Base-by-base conservation (phyloP, 1,140 invertebrate genomes). In the Apis mellifera region DNA sequence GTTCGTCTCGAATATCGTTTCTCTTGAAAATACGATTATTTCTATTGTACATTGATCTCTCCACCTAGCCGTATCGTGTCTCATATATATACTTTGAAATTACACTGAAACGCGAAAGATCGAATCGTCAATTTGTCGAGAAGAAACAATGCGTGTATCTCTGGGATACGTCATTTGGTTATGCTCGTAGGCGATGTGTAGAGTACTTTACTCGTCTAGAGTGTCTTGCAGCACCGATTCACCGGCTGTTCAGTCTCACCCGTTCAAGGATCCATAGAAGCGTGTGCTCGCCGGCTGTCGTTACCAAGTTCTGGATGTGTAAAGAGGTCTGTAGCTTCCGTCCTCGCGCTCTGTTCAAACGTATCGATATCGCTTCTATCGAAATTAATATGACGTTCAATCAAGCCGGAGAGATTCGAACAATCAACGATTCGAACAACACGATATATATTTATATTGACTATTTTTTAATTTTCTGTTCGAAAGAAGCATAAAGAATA, bases 201-300 rank as follows among this genome's bases (percentile, higher is more conserved):
- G 81, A 71, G 81, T 64, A 52, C 81, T 82, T 71, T 82, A 78
- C 74, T 19, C 52, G 81, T 71, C 74, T 82, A 82, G 66, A 79
- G 84, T 83, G 68, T 79, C 84, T 85, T 74, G 68, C 69, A 69
- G 32, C 72, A 64, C 32, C 78, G 76, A 84, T 80, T 66, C 84
- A 57, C 72, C 82, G 82, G 82, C 62, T 86, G 84, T 83, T 73
- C 72, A 62, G 60, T 84, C 84, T 84, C 82, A 80, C 72, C 32
- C 84, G 69, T 62, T 84, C 70, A 48, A 84, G 82, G 77, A 84
- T 80, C 78, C 62, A 74, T 74, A 80, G 69, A 83, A 55, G 52
- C 9, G 59, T 66, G 76, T 78, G 26, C 73, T 70, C 74, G 75
- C 26, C 66, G 69, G 76, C 77, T 83, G 82, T 83, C 82, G 78